Evolutionary conservation across 1,140 invertebrate genomes (phyloP), one percentile per base, ranked within the genome.

Genomic region (Philopotamus ludificatus): DNA sequence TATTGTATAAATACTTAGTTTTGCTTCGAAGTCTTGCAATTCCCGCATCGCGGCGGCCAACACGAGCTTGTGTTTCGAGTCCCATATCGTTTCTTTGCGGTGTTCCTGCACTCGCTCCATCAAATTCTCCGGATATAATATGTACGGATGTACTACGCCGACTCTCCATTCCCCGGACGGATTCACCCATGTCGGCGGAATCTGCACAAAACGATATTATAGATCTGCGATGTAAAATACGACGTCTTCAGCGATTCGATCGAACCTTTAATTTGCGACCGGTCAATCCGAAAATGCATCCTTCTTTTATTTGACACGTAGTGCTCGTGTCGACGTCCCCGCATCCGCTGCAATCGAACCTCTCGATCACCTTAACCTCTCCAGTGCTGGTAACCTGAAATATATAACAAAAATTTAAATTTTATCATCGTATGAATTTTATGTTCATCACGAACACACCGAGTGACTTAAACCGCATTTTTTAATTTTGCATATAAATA

Each of bases 321-420:
- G 77, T 66, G 16, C 77, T 76, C 34, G 70, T 68, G 49, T 69
- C 70, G n/a, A 71, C 92, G 84, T 98, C 95, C 21, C 95, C 97
- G 74, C 93, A 90, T 50, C 97, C 97, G 73, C 91, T 94, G 68
- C 93, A 95, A 81, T 99, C 96, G 75, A 92, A 92, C 49, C 97
- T 85, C 74, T 98, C 95, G 73, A 99, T 89, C 44, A 99, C 87
- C 83, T 99, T 99, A 26, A 88, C 85, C 74, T 92, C 87, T 16
- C 95, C 95, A 75, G 91, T 88, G 68, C 85, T 87, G 18, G 95
- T 96, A 62, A 87, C 82, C 94, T 97, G 75, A 41, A 77, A 15
- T 16, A 34, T 34, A 34, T n/a, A n/a, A n/a, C n/a, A n/a, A n/a
- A n/a, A n/a, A n/a, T n/a, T n/a, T n/a, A n/a, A n/a, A n/a, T n/a